Conservation (phyloP, 2,797 vertebrate genomes). For the Parauchenoglanis punctatus region DNA sequence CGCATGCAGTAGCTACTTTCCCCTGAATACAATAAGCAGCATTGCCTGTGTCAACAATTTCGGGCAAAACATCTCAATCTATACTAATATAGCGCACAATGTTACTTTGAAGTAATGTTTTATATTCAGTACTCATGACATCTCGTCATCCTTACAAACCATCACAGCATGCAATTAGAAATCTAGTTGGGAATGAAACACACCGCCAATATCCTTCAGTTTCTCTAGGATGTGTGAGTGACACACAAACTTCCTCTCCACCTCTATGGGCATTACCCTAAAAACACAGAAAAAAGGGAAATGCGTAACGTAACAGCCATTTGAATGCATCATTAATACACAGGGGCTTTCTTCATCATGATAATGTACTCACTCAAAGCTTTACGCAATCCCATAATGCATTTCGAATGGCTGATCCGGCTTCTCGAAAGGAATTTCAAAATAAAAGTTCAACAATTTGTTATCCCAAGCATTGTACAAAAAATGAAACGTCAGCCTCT, state of each 20-base stretch:
- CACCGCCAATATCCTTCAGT: slow-evolving; percentile 74
- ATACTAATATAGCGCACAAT: background rate
- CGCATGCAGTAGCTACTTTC: background rate
- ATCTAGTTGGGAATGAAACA: slow-evolving; percentile 20
- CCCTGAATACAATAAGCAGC: background rate
- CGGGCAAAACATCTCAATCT: background rate
- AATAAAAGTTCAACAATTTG: background rate
- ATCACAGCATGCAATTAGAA: background rate
- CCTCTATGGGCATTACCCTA: slow-evolving; percentile 76
- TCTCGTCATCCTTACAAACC: background rate
- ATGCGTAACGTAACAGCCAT: background rate
- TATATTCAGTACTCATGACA: background rate
- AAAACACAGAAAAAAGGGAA: slow-evolving; percentile 49
- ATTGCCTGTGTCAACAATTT: background rate
- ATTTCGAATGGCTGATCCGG: background rate
- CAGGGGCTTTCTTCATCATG: background rate
- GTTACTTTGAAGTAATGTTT: background rate
- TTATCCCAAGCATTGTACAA: background rate
- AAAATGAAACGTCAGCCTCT: background rate
- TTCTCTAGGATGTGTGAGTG: slow-evolving; percentile 66
- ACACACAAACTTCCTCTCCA: slow-evolving; percentile 81
- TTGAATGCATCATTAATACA: background rate
- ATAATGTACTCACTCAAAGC: background rate
- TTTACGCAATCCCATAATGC: slow-evolving; percentile 1
- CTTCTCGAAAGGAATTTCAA: background rate